phyloP scores from a whole-genome alignment of 2,113 vertebrate species.

The Sclerurus mexicanus region DNA sequence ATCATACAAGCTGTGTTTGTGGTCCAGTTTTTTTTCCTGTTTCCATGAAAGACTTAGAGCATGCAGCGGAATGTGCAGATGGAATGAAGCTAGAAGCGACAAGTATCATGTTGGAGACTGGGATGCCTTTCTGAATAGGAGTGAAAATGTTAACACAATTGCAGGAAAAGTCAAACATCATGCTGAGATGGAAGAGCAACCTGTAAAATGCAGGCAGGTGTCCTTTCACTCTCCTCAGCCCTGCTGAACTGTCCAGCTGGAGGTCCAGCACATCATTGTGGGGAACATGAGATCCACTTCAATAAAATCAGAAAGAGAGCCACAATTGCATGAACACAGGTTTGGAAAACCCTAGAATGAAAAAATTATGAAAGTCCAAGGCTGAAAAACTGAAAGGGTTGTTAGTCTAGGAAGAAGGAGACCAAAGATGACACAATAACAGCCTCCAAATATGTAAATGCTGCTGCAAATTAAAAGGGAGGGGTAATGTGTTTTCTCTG shows the following conservation, averaged over 20 bases:
- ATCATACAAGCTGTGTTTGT: neutral
- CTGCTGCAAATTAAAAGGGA: neutral
- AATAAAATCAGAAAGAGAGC: neutral
- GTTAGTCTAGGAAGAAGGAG: neutral
- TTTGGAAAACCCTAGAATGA: neutral
- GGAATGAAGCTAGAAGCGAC: neutral
- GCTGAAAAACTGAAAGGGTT: neutral
- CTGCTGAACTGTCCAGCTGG: neutral
- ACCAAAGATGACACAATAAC: neutral
- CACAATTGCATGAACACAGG: neutral
- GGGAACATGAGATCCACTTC: neutral
- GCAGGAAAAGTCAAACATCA: neutral
- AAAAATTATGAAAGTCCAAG: neutral
- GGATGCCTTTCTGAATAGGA: neutral
- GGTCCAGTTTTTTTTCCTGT: neutral
- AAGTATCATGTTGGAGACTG: neutral
- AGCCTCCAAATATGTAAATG: neutral
- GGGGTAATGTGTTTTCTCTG: neutral
- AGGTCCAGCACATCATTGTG: neutral
- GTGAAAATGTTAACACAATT: neutral
- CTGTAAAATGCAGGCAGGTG: neutral
- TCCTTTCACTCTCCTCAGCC: neutral
- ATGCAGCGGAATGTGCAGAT: neutral
- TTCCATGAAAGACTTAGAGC: neutral
- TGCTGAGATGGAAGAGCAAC: neutral